Percentiles rank a stretch among this genome's conserved stretches.
phyloP scores from a whole-genome alignment of 2,888 invertebrate species.

The Pinctada fucata region DNA sequence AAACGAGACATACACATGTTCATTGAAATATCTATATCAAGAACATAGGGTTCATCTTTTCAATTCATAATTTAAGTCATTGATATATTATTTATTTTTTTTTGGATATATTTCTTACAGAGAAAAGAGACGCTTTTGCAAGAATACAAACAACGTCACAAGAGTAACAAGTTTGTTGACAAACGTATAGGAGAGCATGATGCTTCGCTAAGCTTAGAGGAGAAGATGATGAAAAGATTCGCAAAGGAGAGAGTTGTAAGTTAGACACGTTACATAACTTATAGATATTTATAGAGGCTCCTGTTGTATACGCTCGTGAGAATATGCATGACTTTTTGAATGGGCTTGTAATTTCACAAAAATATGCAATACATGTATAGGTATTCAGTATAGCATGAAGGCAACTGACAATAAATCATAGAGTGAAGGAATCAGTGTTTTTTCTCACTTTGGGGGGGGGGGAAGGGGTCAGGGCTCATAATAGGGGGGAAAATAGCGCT shows the following conservation, averaged over 20 bases:
- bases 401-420: no score
- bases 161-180: constrained; percentile 91
- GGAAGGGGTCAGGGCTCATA: no score
- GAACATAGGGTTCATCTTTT: no score
- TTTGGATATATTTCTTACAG: constrained; percentile 74
- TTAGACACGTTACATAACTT: constrained; percentile 4
- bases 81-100: no score
- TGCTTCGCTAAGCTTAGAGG: constrained; percentile 84
- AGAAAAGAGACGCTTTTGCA: constrained; percentile 91
- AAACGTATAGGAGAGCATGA: constrained; percentile 91
- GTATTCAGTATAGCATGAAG: no score
- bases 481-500: no score
- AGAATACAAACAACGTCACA: constrained; percentile 89
- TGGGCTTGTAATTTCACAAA: not conserved
- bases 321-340: not conserved
- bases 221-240: constrained; percentile 89
- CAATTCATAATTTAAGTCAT: no score
- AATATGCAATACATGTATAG: no score
- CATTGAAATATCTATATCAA: no score
- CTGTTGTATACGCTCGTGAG: not conserved
- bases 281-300: not conserved
- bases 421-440: no score
- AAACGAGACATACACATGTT: no score
- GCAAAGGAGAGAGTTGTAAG: constrained; percentile 83
- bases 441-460: no score